Conservation (phyloP, 2,797 vertebrate genomes). For the Limosa lapponica region DNA sequence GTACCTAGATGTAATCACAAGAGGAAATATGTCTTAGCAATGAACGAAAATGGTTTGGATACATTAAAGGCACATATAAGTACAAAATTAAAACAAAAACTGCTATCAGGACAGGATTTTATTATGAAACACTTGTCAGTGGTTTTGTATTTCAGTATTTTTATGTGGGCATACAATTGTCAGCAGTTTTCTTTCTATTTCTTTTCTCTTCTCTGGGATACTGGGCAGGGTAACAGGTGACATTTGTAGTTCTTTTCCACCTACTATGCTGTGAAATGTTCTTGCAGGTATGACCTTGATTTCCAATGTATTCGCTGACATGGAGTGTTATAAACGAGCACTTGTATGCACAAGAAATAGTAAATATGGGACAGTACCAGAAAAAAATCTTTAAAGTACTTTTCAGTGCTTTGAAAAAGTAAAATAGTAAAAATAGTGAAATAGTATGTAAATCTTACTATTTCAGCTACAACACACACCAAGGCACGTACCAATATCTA, state of each 20-base stretch:
- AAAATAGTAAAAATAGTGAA: background rate
- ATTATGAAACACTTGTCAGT: background rate
- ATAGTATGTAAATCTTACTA: background rate
- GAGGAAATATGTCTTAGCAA: background rate
- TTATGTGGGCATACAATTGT: background rate
- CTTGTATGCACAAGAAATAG: background rate
- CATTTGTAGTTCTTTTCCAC: background rate
- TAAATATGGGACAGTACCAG: background rate
- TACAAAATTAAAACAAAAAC: background rate
- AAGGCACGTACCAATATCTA: rapidly evolving
- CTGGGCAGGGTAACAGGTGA: background rate
- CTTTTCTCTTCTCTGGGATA: background rate
- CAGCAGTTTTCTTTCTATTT: background rate
- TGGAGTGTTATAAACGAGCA: background rate
- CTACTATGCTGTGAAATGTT: background rate
- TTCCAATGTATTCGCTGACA: background rate
- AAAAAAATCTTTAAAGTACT: background rate
- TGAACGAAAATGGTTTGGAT: background rate
- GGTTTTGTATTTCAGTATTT: background rate
- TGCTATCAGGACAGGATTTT: background rate
- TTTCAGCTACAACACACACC: background rate
- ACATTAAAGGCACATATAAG: background rate
- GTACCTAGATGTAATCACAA: background rate
- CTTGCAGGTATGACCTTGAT: background rate
- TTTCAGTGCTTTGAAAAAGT: background rate